Conservation (phyloP, 2,888 invertebrate species). For the Panzeria rudis region DNA sequence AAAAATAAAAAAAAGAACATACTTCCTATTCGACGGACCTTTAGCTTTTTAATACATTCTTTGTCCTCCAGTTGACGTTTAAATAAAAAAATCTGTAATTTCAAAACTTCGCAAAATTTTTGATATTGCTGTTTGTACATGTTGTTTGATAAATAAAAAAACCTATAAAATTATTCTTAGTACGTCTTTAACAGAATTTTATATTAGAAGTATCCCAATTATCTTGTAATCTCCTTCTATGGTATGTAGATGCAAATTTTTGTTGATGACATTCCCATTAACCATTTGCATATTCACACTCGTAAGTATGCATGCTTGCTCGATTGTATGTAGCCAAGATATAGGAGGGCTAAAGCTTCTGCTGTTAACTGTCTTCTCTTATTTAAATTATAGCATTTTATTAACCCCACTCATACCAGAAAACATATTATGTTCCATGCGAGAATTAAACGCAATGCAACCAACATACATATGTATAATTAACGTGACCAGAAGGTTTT, state of each 20-base stretch:
- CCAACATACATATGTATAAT: too few relatives aligned
- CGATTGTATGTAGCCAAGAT: not conserved
- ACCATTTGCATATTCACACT: not conserved
- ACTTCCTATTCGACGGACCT: too few relatives aligned
- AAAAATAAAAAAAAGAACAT: too few relatives aligned
- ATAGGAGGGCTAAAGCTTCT: not conserved
- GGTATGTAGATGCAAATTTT: constrained; percentile 1
- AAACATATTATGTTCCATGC: not conserved
- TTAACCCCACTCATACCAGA: not conserved
- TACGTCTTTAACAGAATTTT: too few relatives aligned
- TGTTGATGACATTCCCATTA: constrained; percentile 6
- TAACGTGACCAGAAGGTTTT: too few relatives aligned
- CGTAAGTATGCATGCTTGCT: not conserved
- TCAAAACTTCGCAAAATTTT: not conserved
- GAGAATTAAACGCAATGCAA: not conserved
- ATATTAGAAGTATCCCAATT: constrained; percentile 8
- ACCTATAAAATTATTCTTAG: too few relatives aligned
- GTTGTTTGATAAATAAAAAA: not conserved
- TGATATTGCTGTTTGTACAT: not conserved
- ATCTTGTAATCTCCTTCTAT: constrained; percentile 4
- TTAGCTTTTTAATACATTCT: too few relatives aligned
- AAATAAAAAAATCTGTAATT: too few relatives aligned
- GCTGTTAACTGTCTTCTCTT: not conserved
- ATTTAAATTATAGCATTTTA: not conserved
- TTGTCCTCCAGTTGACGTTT: too few relatives aligned